These are phyloP conservation scores for Pseudomugil tenellus DNA, from an alignment of 2,797 vertebrate species.

Conservation along the genomic window DNA sequence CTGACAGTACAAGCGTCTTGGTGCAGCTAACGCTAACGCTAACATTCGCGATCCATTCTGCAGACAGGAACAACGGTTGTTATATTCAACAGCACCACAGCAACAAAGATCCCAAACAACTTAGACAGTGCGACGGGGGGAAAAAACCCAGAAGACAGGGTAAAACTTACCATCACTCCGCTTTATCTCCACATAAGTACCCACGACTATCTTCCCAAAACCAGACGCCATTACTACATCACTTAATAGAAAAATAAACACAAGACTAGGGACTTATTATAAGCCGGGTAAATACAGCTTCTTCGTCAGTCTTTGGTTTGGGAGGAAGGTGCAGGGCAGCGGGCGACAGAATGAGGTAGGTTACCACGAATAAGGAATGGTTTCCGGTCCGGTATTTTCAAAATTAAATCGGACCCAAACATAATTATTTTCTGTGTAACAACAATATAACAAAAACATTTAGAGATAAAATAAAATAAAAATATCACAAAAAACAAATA, in stretches of 20 bases:
- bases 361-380: constrained; percentile 1
- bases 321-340: constrained; percentile 50
- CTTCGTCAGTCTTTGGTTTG: constrained; percentile 53
- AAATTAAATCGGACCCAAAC: constrained; percentile 44
- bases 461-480: no score
- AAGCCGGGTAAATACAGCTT: constrained; percentile 44
- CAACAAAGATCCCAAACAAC: constrained; percentile 78
- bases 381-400: constrained; percentile 57
- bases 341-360: constrained; percentile 38
- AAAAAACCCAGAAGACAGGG: constrained; percentile 23
- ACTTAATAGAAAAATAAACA: constrained; percentile 51
- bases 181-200: constrained; percentile 96
- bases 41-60: constrained; percentile 35
- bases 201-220: constrained; percentile 94
- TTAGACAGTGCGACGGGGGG: constrained; percentile 34
- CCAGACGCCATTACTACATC: constrained; percentile 87
- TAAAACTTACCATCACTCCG: constrained; percentile 93
- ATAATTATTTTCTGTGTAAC: no score
- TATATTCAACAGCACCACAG: constrained; percentile 62
- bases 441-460: no score
- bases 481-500: no score
- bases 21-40: constrained; percentile 39
- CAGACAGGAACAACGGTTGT: constrained; percentile 61
- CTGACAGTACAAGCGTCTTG: constrained; percentile 34
- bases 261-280: constrained; percentile 30